phyloP scores from a whole-genome alignment of 2,888 invertebrate genomes.

The Microplitis manilae region DNA sequence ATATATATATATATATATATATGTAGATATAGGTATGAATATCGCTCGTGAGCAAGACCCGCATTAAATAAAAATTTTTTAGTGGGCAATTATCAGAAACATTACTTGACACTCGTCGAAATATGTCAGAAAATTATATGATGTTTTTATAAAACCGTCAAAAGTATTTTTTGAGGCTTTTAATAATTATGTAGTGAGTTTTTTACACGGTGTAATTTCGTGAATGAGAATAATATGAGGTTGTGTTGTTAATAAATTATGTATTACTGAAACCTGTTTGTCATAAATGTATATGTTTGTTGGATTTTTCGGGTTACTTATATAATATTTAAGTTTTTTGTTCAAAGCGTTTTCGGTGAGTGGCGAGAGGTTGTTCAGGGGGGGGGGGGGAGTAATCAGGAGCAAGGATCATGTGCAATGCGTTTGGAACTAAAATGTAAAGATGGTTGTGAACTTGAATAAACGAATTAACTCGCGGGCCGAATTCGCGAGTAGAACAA shows the following conservation, averaged over 20 bases:
- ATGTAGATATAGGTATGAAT: too few relatives aligned
- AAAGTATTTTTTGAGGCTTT: not conserved
- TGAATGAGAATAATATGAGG: not conserved
- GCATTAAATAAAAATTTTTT: not conserved
- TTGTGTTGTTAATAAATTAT: not conserved
- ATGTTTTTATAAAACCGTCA: not conserved
- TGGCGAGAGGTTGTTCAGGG: too few relatives aligned
- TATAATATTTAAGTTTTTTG: not conserved
- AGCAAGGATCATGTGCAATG: not conserved
- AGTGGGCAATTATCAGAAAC: not conserved
- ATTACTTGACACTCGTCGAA: conserved; percentile 1
- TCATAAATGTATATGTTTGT: not conserved
- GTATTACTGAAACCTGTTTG: not conserved
- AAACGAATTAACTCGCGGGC: conserved; percentile 60
- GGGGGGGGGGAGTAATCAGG: too few relatives aligned
- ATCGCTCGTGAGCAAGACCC: conserved; percentile 30
- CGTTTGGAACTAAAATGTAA: not conserved
- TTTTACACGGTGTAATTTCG: not conserved
- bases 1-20: too few relatives aligned
- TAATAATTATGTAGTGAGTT: not conserved
- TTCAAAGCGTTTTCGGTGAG: too few relatives aligned
- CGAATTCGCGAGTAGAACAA: conserved; percentile 28
- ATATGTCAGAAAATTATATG: not conserved
- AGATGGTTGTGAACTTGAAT: conserved; percentile 60
- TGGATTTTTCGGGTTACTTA: not conserved